A percentile compares a stretch with the other conserved stretches of the same genome.
Conservation (phyloP, 53 echinoderm and acorn worm species). For the Paracentrotus lividus region DNA sequence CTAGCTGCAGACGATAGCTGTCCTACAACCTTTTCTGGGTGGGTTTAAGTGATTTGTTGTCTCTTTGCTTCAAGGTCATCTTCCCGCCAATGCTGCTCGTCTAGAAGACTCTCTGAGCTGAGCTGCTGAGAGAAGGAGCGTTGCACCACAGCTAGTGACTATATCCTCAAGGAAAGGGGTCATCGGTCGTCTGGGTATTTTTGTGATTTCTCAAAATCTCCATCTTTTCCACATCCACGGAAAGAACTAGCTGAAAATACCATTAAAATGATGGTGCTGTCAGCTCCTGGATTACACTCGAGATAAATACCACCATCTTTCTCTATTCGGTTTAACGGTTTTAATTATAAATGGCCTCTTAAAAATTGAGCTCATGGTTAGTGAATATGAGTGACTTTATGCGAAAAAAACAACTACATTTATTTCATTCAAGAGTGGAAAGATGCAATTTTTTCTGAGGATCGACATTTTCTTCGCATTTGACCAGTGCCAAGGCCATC, state of each 20-base stretch:
- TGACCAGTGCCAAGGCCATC: slow-evolving; percentile 8
- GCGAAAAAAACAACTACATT: not conserved
- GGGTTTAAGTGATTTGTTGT: not conserved
- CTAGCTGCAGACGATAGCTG: not conserved
- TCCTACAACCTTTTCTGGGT: not conserved
- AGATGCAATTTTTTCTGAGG: slow-evolving; percentile 31
- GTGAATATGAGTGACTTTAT: not conserved
- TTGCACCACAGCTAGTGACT: not conserved
- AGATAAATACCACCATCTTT: not conserved
- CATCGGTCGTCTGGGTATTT: not conserved
- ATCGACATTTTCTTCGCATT: not conserved
- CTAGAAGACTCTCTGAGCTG: not conserved
- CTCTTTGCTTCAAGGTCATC: not conserved
- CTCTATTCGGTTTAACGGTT: no score
- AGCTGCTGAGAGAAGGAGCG: not conserved
- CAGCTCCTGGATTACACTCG: not conserved
- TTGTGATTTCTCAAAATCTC: not conserved
- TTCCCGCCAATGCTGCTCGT: not conserved
- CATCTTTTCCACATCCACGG: not conserved
- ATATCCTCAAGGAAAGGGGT: not conserved
- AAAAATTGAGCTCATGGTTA: not conserved
- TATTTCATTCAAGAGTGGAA: not conserved
- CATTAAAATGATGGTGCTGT: not conserved
- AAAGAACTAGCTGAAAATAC: not conserved
- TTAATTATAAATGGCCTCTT: no score